phyloP scores from a whole-genome alignment of 2,888 invertebrate species.

The Rhagonycha lutea region DNA sequence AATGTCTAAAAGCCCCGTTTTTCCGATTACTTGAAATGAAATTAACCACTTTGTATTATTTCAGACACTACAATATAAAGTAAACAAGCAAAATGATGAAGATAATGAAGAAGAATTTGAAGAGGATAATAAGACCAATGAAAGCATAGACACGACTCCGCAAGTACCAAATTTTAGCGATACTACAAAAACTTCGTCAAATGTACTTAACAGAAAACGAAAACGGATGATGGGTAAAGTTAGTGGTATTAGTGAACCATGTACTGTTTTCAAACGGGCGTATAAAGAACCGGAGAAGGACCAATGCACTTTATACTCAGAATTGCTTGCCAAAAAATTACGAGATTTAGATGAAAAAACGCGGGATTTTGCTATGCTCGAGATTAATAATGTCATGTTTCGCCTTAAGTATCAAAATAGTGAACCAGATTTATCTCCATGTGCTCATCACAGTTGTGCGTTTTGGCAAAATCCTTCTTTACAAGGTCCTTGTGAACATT shows the following conservation, averaged over 20 bases:
- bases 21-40: not conserved
- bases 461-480: not conserved
- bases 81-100: not conserved
- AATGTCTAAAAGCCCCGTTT: too few species aligned
- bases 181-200: not conserved
- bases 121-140: not conserved
- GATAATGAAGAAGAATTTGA: not conserved
- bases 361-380: not conserved
- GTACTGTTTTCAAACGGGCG: not conserved
- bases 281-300: not conserved
- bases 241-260: not conserved
- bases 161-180: not conserved
- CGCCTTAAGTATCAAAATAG: not conserved
- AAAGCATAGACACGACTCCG: not conserved
- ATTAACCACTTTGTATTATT: not conserved
- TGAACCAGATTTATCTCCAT: not conserved
- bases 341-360: not conserved
- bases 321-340: not conserved
- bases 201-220: not conserved
- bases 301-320: not conserved
- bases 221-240: not conserved
- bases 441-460: not conserved
- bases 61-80: not conserved
- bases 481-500: not conserved
- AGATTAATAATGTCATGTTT: not conserved